These are phyloP conservation scores for Mola mola DNA, from an alignment of 2,113 vertebrate species.

Conservation along the genomic window DNA sequence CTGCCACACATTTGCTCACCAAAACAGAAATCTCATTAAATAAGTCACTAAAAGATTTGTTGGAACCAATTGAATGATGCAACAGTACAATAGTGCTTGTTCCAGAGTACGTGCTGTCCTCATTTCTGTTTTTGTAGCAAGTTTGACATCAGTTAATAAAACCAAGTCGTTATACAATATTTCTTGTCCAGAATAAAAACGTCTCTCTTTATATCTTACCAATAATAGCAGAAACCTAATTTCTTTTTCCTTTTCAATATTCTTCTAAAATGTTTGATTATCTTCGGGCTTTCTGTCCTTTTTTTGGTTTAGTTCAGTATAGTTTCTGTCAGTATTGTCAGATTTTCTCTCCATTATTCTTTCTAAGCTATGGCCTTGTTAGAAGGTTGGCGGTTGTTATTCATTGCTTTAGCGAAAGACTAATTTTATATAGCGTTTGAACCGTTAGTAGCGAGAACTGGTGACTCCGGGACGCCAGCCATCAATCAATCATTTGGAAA, in stretches of 20 bases:
- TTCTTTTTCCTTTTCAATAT: no score
- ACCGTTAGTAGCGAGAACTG: no score
- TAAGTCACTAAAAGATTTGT: neutral
- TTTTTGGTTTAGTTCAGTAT: no score
- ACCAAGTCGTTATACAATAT: neutral
- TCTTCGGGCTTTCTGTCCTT: no score
- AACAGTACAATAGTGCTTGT: neutral
- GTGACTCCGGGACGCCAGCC: neutral
- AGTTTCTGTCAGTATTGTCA: no score
- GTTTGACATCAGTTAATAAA: neutral
- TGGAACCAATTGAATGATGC: neutral
- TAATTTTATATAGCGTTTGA: no score
- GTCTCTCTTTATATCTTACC: neutral
- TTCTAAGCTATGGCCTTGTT: no score
- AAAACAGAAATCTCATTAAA: no score
- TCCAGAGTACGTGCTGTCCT: neutral
- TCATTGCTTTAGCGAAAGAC: no score
- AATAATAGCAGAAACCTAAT: neutral
- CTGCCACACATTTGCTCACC: no score
- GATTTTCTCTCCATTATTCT: no score
- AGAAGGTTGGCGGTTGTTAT: no score
- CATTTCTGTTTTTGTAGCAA: neutral
- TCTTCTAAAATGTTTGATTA: neutral
- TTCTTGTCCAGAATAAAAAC: neutral
- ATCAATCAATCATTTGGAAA: conserved; percentile 31